These are phyloP conservation scores for Gymnocheta viridis DNA, from an alignment of 2,888 invertebrate species.

Conservation along the genomic window DNA sequence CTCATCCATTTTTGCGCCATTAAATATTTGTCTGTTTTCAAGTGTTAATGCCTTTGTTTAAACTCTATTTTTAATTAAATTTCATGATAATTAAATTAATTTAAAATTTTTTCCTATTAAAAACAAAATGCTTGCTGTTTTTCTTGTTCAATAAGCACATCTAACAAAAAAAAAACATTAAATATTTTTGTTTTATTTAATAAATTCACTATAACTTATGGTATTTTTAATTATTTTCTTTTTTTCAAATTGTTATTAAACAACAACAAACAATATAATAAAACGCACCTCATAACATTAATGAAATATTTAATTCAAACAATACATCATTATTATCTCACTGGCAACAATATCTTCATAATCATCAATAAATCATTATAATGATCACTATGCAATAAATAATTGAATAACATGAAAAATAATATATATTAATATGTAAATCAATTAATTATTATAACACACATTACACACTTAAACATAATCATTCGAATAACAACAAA, in stretches of 20 bases:
- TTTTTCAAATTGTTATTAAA: slow-evolving; percentile 31
- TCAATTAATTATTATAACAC: slow-evolving; percentile 16
- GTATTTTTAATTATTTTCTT: slow-evolving; percentile 51
- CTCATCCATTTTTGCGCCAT: background rate
- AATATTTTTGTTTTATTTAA: slow-evolving; percentile 15
- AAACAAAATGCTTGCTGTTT: slow-evolving; percentile 36
- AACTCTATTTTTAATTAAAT: background rate
- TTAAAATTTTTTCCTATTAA: background rate
- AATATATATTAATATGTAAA: background rate
- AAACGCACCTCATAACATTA: slow-evolving; percentile 50
- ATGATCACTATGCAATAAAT: slow-evolving; percentile 12
- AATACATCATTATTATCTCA: slow-evolving; percentile 20
- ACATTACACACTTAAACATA: slow-evolving; percentile 4
- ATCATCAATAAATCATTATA: slow-evolving; percentile 13
- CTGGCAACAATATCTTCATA: slow-evolving; percentile 1
- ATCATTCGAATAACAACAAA: slow-evolving; percentile 23
- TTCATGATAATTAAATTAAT: background rate
- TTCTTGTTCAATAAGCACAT: slow-evolving; percentile 36
- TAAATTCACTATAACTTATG: slow-evolving; percentile 35
- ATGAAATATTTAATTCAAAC: slow-evolving; percentile 2
- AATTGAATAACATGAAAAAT: slow-evolving; percentile 23
- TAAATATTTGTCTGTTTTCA: background rate
- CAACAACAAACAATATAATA: slow-evolving; percentile 41
- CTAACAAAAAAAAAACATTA: slow-evolving; percentile 2
- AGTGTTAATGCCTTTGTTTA: background rate